Conservation (phyloP, 2,113 vertebrate genomes). For the Colius striatus region DNA sequence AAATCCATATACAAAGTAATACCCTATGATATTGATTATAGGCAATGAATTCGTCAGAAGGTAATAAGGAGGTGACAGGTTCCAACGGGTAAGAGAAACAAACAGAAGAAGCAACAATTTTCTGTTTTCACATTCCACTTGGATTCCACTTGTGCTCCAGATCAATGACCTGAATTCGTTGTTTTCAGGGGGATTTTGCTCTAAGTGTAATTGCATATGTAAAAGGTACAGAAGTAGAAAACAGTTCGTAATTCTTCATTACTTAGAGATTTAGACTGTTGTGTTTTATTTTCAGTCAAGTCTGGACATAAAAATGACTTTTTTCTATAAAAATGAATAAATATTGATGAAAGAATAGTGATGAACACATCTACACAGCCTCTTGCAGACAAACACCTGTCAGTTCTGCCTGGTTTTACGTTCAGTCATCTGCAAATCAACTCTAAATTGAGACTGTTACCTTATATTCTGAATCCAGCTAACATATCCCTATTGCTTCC, state of each 20-base stretch:
- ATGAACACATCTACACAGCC: not conserved
- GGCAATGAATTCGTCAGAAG: not conserved
- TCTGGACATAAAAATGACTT: not conserved
- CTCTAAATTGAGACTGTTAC: not conserved
- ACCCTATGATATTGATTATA: not conserved
- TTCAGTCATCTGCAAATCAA: not conserved
- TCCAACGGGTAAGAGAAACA: not conserved
- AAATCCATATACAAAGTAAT: not conserved
- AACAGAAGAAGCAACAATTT: not conserved
- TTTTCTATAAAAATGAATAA: not conserved
- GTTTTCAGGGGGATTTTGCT: not conserved
- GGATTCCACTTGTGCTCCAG: not conserved
- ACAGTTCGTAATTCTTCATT: not conserved
- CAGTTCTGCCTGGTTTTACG: not conserved
- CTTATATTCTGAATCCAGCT: not conserved
- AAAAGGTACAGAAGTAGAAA: not conserved
- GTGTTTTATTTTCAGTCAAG: not conserved
- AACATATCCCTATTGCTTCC: not conserved
- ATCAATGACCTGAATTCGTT: not conserved
- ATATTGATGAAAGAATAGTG: not conserved
- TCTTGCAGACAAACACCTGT: not conserved
- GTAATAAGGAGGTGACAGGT: not conserved
- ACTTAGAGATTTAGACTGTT: not conserved
- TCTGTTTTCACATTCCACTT: not conserved
- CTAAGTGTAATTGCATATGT: not conserved